These are phyloP conservation scores for Diplazon laetatorius DNA, from an alignment of 2,888 invertebrate genomes.

Conservation along the genomic window DNA sequence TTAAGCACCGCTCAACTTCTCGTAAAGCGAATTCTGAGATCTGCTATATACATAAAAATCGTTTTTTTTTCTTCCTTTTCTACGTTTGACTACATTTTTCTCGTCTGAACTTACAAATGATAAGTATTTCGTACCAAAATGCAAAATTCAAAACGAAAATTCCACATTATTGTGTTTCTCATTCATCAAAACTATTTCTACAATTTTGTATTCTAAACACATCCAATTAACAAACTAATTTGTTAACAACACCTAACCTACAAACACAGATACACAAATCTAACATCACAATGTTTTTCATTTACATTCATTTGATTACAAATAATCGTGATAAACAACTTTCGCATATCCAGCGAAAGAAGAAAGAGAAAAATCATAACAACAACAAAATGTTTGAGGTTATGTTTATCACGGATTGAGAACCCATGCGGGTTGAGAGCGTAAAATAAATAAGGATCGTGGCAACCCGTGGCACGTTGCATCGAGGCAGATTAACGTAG, in stretches of 20 bases:
- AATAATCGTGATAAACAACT: no score
- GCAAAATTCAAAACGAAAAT: background rate
- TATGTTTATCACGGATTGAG: slow-evolving; percentile 25
- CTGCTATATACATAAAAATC: background rate
- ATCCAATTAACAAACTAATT: no score
- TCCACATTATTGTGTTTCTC: no score
- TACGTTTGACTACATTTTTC: no score
- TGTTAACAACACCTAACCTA: no score
- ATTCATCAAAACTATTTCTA: no score
- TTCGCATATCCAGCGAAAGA: no score
- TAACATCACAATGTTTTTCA: background rate
- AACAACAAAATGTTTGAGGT: background rate
- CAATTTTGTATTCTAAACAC: no score
- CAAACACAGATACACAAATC: no score
- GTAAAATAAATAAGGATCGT: slow-evolving; percentile 58
- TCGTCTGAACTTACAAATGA: no score
- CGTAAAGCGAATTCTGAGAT: background rate
- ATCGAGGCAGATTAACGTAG: slow-evolving; percentile 60
- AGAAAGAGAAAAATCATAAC: background rate
- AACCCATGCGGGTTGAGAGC: slow-evolving; percentile 45
- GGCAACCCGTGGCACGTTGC: slow-evolving; percentile 58
- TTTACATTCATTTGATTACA: no score
- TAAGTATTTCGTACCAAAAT: background rate
- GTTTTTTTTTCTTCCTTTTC: no score
- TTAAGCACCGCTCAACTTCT: slow-evolving; percentile 35